These are phyloP conservation scores for Meloidogyne hapla DNA, from an alignment of 1,140 invertebrate genomes.

Conservation along the genomic window DNA sequence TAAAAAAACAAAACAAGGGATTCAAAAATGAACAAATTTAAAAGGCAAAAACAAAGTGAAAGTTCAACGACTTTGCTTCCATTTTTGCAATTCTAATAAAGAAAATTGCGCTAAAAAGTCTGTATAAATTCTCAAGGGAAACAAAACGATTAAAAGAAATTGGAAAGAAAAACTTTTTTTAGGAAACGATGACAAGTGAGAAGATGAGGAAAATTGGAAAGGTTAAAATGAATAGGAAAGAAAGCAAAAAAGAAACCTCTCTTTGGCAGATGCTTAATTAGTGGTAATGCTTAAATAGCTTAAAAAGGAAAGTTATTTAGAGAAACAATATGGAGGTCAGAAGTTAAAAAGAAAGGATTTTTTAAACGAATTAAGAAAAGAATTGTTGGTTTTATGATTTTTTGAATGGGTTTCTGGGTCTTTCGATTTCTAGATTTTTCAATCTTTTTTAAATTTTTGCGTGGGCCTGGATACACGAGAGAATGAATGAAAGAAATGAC, in stretches of 20 bases:
- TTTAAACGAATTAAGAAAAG: no score
- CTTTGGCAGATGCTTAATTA: neutral
- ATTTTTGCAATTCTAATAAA: neutral
- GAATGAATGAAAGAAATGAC: neutral
- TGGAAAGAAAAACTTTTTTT: neutral
- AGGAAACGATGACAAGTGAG: neutral
- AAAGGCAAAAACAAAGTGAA: neutral
- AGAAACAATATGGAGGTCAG: no score
- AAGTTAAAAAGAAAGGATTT: neutral
- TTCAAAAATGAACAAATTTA: neutral
- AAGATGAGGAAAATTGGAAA: neutral
- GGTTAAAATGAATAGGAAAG: neutral
- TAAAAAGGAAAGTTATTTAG: constrained; percentile 2
- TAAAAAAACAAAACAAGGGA: no score
- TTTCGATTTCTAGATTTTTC: no score
- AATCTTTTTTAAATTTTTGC: no score
- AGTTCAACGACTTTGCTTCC: neutral
- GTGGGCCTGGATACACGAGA: no score
- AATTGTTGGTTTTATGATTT: no score
- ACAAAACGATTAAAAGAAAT: constrained; percentile 5
- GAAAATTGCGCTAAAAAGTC: neutral
- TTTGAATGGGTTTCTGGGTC: no score
- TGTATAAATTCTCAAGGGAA: neutral
- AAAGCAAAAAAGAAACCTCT: neutral
- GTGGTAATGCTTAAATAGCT: neutral